These are phyloP conservation scores for Pantherophis alleghaniensis DNA, from an alignment of 2,797 vertebrate species.

Conservation along the genomic window DNA sequence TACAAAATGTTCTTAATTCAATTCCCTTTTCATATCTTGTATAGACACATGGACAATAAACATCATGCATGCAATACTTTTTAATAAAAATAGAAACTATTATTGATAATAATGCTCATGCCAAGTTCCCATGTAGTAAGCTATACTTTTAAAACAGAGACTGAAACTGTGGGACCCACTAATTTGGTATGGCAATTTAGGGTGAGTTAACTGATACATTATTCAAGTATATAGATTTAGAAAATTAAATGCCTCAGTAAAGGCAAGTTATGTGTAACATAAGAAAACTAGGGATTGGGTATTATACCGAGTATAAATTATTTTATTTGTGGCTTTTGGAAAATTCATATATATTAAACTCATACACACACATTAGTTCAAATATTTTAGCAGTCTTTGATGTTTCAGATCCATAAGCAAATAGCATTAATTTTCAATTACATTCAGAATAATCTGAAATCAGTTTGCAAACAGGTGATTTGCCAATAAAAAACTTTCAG, in stretches of 20 bases:
- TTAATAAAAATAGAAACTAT: background rate
- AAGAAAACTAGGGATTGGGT: background rate
- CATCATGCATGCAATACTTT: background rate
- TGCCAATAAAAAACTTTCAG: slow-evolving; percentile 3
- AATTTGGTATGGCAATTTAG: background rate
- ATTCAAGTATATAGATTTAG: too few relatives aligned
- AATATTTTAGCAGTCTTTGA: background rate
- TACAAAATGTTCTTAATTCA: background rate
- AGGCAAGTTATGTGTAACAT: background rate
- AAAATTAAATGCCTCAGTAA: background rate
- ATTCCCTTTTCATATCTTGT: background rate
- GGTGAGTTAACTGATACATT: background rate
- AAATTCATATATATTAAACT: background rate
- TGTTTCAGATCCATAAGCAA: background rate
- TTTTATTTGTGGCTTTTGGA: background rate
- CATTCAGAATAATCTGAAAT: background rate
- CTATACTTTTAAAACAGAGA: background rate
- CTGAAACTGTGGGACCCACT: background rate
- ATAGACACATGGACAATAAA: background rate
- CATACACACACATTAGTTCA: background rate
- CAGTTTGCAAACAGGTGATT: background rate
- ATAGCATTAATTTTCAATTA: background rate
- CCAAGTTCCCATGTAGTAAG: background rate
- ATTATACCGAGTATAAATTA: background rate
- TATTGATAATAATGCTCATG: background rate